Evolutionary conservation across 2,797 vertebrate genomes (phyloP), one percentile per base, ranked within the genome.

Genomic region (Glossophaga mutica): DNA sequence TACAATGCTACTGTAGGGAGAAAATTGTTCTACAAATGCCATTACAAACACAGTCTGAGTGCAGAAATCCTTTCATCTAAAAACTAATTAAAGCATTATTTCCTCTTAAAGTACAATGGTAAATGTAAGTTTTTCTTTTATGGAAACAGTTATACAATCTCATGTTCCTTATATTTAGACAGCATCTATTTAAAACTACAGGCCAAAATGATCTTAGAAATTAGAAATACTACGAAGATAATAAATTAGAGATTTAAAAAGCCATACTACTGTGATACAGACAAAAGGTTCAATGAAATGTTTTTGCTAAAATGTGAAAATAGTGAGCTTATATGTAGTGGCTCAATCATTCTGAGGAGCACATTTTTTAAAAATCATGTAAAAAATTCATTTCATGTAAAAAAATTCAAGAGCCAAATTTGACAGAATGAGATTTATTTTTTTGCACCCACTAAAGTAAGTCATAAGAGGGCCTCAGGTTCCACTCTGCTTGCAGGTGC

Each of bases 71-170:
- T 98, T 97, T 95, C 91, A 96, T 98, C 95, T 96, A 84, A 97
- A 90, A 97, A 97, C 83, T 97, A 97, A 98, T 98, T 98, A 98
- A 96, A 95, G 65, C 68, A 97, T 97, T 96, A 97, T 97, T 97
- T 96, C 93, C 91, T 97, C 92, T 87, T 93, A 90, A 70, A 97
- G 92, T 96, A 93, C 39, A 96, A 86, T 92, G 71, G 94, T 34
- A 79, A 96, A 59, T 87, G 7, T 57, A 89, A 88, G 57, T 86
- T 97, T 96, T 97, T 94, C 24, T 11, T 59, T 59, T 29, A 59
- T 59, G 97, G 95, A 95, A 97, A 94, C 76, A 96, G 87, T 93
- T 93, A 65, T 2, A 74, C 57, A 90, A 90, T 88, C 71, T 73
- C 84, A 79, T 48, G 32, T 52, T 95, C 39, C 83, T 92, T 93